Base-by-base conservation (phyloP, 2,888 invertebrate species). In the Drosophila melanosoma region DNA sequence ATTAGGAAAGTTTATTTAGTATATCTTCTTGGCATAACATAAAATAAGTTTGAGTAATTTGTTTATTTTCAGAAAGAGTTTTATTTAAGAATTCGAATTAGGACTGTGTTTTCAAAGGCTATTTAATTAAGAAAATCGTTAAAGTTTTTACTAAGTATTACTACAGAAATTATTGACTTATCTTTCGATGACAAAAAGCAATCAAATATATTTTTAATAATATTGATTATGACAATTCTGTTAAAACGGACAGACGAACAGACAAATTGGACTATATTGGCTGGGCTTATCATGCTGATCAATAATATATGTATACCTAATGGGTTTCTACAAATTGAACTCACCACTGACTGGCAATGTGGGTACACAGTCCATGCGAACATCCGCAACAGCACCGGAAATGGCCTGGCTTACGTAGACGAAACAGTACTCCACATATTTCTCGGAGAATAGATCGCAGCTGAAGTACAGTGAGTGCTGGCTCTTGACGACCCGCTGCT, bases 331-430 rank as follows among this genome's bases (percentile, higher is more conserved):
- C n/a, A 11, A 32, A 8, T 15, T 10, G 11, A 29, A 53, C 73
- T 91, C 93, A 97, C 97, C 97, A 92, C 96, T 95, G 11, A 97
- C 94, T 0, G 97, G 97, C 77, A 97, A 93, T 0, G 97, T 97
- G 0, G 97, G 97, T 33, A 97, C 95, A 88, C 97, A 97, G 92
- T 97, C 96, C 94, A 96, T 96, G 76, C 97, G 94, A 17, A 97
- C 97, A 91, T 97, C 97, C 4, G 97, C 96, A 69, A 97, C 97
- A 0, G 97, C 97, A 0, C 97, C 97, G 0, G 96, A 97, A 79
- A 97, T 96, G 0, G 97, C 97, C 90, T 97, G 96, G 45, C 96
- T 97, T 38, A 97, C 97, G 92, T 97, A 97, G 65, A 97, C 96
- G 93, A 97, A 97, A 93, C 97, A 97, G 91, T 97, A 97, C 92